Conservation (phyloP, 2,113 vertebrate genomes). For the Saguinus imperator region DNA sequence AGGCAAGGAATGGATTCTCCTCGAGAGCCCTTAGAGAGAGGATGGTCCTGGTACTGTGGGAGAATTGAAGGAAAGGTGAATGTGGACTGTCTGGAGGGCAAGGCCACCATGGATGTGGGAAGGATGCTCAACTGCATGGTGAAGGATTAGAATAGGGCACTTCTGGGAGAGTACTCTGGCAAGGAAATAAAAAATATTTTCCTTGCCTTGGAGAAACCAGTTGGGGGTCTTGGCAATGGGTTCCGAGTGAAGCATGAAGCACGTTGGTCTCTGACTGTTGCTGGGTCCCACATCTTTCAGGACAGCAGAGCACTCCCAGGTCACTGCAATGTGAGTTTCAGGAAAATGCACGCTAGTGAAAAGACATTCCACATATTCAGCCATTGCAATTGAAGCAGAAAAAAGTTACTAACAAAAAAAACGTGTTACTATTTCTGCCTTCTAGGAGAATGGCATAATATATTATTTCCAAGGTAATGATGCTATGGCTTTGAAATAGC, state of each 20-base stretch:
- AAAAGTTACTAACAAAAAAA: background rate
- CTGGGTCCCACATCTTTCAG: background rate
- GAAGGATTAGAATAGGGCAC: background rate
- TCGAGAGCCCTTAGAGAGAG: background rate
- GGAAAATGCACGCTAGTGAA: background rate
- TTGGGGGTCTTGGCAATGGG: background rate
- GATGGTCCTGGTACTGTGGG: background rate
- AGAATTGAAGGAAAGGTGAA: background rate
- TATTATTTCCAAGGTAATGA: background rate
- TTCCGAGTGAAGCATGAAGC: background rate
- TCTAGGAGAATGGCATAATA: background rate
- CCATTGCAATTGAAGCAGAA: background rate
- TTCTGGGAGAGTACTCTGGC: background rate
- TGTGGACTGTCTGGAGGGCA: background rate
- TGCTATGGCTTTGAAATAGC: background rate
- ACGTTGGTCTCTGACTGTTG: background rate
- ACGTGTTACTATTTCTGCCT: background rate
- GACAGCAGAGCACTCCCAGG: background rate
- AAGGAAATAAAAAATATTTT: background rate
- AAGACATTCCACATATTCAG: background rate
- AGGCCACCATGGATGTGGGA: background rate
- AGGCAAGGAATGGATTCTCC: background rate
- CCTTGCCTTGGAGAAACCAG: background rate
- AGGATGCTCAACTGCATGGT: background rate
- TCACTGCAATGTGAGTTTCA: background rate